A percentile compares a stretch with the other conserved stretches of the same genome.
Conservation (phyloP, 2,888 invertebrate genomes). For the Mycalesis mineus region DNA sequence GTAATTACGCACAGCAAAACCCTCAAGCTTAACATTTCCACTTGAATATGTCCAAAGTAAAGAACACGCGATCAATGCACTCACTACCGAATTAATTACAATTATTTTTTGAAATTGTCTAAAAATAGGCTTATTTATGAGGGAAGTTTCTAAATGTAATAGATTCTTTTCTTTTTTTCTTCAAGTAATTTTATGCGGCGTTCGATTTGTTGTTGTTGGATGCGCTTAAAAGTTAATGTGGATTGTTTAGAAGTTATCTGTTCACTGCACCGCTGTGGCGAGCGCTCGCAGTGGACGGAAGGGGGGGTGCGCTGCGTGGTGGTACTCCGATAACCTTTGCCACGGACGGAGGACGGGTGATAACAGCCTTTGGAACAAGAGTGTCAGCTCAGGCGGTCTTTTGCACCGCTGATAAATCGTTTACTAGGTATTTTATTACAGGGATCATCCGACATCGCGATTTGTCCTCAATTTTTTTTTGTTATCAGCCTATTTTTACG, state of each 20-base stretch:
- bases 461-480: no score
- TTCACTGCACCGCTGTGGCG: conserved; percentile 57
- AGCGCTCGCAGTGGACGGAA: conserved; percentile 44
- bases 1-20: conserved; percentile 59
- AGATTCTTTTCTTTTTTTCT: no score
- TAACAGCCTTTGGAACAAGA: conserved; percentile 66
- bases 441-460: no score
- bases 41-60: conserved; percentile 48
- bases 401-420: conserved; percentile 35
- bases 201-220: no score
- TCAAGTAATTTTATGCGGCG: no score
- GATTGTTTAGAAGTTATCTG: conserved; percentile 54
- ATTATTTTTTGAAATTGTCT: no score
- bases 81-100: conserved; percentile 13
- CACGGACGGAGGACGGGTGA: conserved; percentile 63
- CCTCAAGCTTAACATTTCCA: conserved; percentile 72
- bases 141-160: no score
- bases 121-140: no score
- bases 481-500: no score
- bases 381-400: conserved; percentile 62
- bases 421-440: neutral
- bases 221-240: conserved; percentile 42
- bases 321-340: conserved; percentile 67
- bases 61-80: conserved; percentile 14
- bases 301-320: conserved; percentile 42